Evolutionary conservation across 2,888 invertebrate genomes (phyloP), one percentile per base, ranked within the genome.

Genomic region (Phorcus lineatus): DNA sequence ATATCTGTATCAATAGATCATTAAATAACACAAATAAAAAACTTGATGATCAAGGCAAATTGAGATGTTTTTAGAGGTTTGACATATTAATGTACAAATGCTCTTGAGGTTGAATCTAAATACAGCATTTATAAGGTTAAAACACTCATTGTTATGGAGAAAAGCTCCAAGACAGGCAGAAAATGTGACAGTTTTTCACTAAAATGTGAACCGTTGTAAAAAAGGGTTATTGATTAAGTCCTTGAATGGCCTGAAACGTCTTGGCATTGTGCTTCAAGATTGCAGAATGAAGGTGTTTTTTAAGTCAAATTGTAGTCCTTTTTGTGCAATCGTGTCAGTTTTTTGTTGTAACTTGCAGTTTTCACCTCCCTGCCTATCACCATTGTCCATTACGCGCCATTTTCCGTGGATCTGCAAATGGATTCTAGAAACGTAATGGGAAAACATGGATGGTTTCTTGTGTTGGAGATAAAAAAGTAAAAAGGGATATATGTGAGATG

Each of bases 161-260:
- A 28, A 28, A 16, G 62, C 28, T 62, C 24, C 28, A 62, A 28
- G 62, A 62, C 7, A 22, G 28, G 62, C 24, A 13, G 28, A 62
- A 62, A 62, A 62, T 62, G 62, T 62, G 24, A 24, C 22, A 24
- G 28, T 62, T 62, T 62, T 62, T 62, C 28, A 19, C 28, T 28
- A 28, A 62, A 62, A 62, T 62, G 62, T 22, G 62, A 62, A 24
- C 62, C 62, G 62, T 62, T 62, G 28, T 28, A 24, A 19, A 11
- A 28, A 28, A 24, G 28, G 62, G 3, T 62, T 62, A 62, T 62
- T 62, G 62, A 62, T 62, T 62, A 62, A 16, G 62, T 24, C 16
- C 28, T 28, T 28, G 28, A 62, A 62, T 62, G 62, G 62, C 62
- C 62, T 62, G 62, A 62, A 62, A 62, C 62, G 16, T 62, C 62